Evolutionary conservation across 2,888 invertebrate genomes (phyloP), one percentile per base, ranked within the genome.

Genomic region (Kuschelorhynchus macadamiae): DNA sequence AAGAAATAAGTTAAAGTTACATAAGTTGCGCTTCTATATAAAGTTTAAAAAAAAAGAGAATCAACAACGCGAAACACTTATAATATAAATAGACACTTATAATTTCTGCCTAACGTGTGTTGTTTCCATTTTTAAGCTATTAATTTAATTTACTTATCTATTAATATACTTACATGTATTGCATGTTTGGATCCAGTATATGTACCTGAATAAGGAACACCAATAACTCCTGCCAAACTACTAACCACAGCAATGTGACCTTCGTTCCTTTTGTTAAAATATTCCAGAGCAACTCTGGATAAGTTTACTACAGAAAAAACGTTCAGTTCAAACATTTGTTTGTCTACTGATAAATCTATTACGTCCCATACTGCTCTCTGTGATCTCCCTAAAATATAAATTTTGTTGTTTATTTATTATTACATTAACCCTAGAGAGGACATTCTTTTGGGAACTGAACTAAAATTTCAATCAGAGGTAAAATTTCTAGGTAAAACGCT

Each of bases 131-230:
- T n/a, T n/a, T n/a, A n/a, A n/a, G n/a, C n/a, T n/a, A n/a, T n/a
- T n/a, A n/a, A n/a, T n/a, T n/a, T n/a, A n/a, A n/a, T n/a, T n/a
- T n/a, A n/a, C n/a, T n/a, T n/a, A n/a, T n/a, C n/a, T n/a, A n/a
- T n/a, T n/a, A n/a, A n/a, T 50, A 59, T 25, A 39, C 53, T 82
- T 81, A 92, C 93, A 80, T 93, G 91, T 42, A 94, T 77, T 0
- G 93, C 92, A 83, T 91, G 90, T 81, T 95, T 95, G 0, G 91
- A 86, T 14, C 87, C 94, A 11, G 89, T 89, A 77, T 94, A 93
- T 1, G 89, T 87, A 3, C 86, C 89, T 0, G 92, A 92, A 80
- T 85, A 89, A 0, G 92, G 91, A 9, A 86, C 87, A 0, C 90
- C 88, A 17, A 89, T 74, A 65, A 93, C 84, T 4, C 94, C 94